Conservation (phyloP, 2,113 vertebrate genomes). For the Carollia perspicillata region DNA sequence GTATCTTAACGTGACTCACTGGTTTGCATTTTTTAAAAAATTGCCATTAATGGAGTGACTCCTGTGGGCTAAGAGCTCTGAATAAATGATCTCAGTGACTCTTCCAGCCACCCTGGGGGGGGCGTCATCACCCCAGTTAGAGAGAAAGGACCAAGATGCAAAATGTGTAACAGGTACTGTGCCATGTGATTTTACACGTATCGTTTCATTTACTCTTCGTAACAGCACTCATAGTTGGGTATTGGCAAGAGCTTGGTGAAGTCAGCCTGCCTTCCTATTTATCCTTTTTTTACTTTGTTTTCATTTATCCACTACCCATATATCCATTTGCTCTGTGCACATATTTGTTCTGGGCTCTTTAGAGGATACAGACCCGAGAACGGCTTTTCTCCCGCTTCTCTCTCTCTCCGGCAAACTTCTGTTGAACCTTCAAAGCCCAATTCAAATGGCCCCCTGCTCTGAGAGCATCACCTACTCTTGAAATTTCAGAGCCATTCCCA, state of each 20-base stretch:
- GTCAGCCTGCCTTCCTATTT: background rate
- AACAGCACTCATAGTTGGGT: background rate
- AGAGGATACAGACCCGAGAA: background rate
- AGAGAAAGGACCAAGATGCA: background rate
- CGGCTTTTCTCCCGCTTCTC: background rate
- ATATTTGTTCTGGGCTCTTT: background rate
- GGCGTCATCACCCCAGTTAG: background rate
- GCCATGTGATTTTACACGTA: background rate
- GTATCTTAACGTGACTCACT: background rate
- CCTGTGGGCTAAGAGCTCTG: background rate
- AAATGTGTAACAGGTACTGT: background rate
- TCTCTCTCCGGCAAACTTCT: background rate
- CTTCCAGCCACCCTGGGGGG: background rate
- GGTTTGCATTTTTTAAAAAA: background rate
- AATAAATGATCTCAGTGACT: background rate
- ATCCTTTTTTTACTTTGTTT: background rate
- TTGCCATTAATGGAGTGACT: background rate
- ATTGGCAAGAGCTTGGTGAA: background rate
- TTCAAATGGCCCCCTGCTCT: background rate
- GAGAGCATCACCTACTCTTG: background rate
- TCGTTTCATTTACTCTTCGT: background rate
- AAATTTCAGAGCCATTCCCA: background rate
- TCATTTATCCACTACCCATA: background rate
- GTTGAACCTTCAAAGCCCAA: background rate
- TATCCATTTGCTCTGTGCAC: background rate